phyloP scores from a whole-genome alignment of 2,797 vertebrate genomes.

The Spatula versicolor region DNA sequence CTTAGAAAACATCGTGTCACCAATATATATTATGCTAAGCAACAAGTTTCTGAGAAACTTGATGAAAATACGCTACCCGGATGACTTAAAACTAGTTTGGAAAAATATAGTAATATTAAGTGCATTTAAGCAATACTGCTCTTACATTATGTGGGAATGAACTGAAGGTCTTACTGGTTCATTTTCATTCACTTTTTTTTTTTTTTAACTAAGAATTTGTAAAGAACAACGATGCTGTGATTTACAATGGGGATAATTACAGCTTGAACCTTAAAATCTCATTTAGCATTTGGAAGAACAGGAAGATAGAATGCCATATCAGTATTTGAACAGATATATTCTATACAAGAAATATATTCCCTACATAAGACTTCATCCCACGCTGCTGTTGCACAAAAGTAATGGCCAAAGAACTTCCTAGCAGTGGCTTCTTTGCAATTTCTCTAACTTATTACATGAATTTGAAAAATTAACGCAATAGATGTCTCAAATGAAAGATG shows the following conservation, averaged over 20 bases:
- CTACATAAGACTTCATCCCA: neutral
- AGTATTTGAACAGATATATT: neutral
- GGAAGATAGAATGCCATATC: accelerated
- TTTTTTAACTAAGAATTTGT: neutral
- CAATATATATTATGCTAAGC: neutral
- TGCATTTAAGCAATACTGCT: neutral
- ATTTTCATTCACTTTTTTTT: neutral
- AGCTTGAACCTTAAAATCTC: neutral
- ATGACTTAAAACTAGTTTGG: neutral
- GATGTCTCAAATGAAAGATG: neutral
- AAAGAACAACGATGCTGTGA: neutral
- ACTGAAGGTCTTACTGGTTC: neutral
- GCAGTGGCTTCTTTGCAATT: neutral
- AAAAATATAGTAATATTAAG: neutral
- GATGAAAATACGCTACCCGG: neutral
- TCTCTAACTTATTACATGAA: neutral
- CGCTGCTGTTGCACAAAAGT: neutral
- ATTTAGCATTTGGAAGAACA: neutral
- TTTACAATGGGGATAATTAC: neutral
- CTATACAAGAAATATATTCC: neutral
- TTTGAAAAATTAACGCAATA: neutral
- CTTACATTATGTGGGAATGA: neutral
- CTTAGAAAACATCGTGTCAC: neutral
- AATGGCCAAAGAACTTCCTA: neutral
- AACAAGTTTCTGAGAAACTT: neutral